Evolutionary conservation across 2,797 vertebrate genomes (phyloP).

Genomic region (Leuciscus waleckii): DNA sequence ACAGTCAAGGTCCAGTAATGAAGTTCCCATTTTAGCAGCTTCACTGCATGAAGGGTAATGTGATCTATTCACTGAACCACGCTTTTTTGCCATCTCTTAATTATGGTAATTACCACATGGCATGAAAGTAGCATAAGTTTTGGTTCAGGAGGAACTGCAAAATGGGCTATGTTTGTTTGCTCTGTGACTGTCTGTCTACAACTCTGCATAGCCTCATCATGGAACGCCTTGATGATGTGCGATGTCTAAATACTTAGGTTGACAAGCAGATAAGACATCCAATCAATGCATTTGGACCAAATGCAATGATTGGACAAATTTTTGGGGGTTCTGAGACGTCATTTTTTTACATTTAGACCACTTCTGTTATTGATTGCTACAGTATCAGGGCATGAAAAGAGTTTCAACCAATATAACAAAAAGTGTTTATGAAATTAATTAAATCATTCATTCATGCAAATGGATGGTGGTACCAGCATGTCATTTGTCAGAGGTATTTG

Average conservation of each 20-base stretch:
- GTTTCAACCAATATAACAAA: background rate
- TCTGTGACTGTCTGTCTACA: too few relatives aligned
- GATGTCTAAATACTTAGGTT: background rate
- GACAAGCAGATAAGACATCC: background rate
- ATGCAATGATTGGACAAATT: background rate
- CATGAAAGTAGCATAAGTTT: background rate
- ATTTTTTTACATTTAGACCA: background rate
- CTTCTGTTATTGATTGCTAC: background rate
- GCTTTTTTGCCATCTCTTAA: background rate
- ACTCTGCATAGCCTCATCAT: too few relatives aligned
- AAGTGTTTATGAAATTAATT: background rate
- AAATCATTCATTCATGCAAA: constrained; percentile 1
- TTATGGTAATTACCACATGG: background rate
- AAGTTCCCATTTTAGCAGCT: constrained; percentile 25
- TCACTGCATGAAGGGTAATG: background rate
- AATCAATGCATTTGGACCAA: background rate
- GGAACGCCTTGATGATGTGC: too few relatives aligned
- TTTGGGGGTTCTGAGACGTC: background rate
- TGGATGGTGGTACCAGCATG: constrained; percentile 15
- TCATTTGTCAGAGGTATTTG: constrained; percentile 51
- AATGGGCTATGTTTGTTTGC: background rate
- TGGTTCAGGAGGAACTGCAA: background rate
- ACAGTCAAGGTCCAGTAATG: constrained; percentile 17
- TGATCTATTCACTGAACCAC: constrained; percentile 4
- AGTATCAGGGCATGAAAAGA: background rate